Base-by-base conservation (phyloP, 1,140 invertebrate genomes). In the Caerostris darwini region DNA sequence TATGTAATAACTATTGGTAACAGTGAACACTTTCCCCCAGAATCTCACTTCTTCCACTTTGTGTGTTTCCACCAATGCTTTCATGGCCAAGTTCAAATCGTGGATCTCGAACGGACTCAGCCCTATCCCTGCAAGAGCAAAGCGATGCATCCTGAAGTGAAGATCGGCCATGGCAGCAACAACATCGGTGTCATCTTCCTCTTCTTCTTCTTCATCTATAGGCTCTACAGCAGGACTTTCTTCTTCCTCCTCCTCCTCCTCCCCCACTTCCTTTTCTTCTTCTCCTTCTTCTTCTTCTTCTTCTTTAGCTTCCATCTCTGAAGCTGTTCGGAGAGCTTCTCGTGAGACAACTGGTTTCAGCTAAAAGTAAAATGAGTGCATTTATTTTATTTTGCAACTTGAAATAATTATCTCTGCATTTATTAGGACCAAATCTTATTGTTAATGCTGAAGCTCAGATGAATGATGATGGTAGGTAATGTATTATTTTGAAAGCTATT, bases 11-110 rank as follows among this genome's bases (percentile, higher is more conserved):
- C 64, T 17, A 34, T 69, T 17, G 7, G 3, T 54, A 5, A 6
- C 53, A 7, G 85, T 59, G 3, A 88, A 82, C 8, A 94, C 3
- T 54, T 88, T 94, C 2, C 92, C 92, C 92, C 92, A 94, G 86
- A 94, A 94, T 57, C 56, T 19, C 2, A 89, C 69, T 19, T 81
- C n/a, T 19, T 81, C 56, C 19, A 94, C 17, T 59, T 82, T 61
- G 19, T 77, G 82, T 0, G 54, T 61, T 19, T 50, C 14, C 5
- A 86, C 86, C 50, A 94, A 64, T 2, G 81, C 57, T 57, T 64
- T 77, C 67, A 94, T 53, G 2, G 67, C 69, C 7, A 94, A 14
- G 7, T 19, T 5, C 34, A 94, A 61, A 17, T 94, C 92, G 6
- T 61, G 34, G 14, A 61, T 34, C 34, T 94, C 92, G n/a, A 81